phyloP scores from a whole-genome alignment of 1,140 invertebrate species.

The Apocrypta bakeri region DNA sequence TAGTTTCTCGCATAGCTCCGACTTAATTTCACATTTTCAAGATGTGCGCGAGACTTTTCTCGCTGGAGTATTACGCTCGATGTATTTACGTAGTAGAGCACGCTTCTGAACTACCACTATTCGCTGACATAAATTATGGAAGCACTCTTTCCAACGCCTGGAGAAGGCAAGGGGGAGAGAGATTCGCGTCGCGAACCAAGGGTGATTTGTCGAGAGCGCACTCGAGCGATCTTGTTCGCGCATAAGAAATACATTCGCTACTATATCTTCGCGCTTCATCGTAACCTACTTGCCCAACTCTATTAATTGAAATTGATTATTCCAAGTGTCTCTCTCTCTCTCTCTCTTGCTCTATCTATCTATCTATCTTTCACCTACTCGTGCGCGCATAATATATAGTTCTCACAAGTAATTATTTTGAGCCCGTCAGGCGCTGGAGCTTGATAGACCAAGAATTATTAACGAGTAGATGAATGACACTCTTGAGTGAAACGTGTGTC shows the following conservation, averaged over 20 bases:
- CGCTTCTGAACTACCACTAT: not conserved
- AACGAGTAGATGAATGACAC: not conserved
- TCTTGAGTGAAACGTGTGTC: not conserved
- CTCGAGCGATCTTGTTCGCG: not conserved
- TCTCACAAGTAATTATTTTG: too few species aligned
- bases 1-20: not conserved
- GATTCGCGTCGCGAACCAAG: not conserved
- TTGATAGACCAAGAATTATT: not conserved
- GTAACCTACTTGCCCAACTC: not conserved
- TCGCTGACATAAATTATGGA: slow-evolving; percentile 2
- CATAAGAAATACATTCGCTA: not conserved
- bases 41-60: not conserved
- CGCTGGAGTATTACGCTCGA: not conserved
- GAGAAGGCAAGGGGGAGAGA: not conserved
- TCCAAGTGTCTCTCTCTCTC: too few species aligned
- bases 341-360: too few species aligned
- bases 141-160: not conserved
- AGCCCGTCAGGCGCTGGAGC: not conserved
- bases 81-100: not conserved
- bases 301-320: not conserved
- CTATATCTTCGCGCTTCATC: too few species aligned
- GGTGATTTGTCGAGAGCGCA: not conserved
- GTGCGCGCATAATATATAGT: too few species aligned
- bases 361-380: too few species aligned
- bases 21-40: not conserved